Evolutionary conservation across 1,140 invertebrate species (phyloP).

Genomic region (Drosophila sulfurigaster): DNA sequence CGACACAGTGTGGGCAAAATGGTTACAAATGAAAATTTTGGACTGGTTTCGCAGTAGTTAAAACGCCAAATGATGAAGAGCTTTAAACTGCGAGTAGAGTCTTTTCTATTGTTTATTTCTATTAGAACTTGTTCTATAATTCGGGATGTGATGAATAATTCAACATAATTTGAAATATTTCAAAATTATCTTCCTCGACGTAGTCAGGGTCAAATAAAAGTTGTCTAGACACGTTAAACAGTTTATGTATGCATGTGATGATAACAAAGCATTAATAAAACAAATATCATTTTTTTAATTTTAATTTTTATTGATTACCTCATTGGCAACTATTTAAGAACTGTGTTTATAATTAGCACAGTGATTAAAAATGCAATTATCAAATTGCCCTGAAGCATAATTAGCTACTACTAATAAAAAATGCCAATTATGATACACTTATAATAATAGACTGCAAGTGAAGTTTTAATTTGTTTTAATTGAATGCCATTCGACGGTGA

Average conservation of each 20-base stretch:
- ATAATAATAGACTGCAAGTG: constrained; percentile 31
- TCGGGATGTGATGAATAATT: background rate
- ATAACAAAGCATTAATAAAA: constrained; percentile 7
- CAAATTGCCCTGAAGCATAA: constrained; percentile 18
- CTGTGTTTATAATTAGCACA: constrained; percentile 8
- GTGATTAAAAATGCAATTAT: constrained; percentile 19
- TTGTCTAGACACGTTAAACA: background rate
- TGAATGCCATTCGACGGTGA: constrained; percentile 63
- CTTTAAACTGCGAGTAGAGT: too few species aligned
- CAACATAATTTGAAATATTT: background rate
- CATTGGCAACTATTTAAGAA: constrained; percentile 11
- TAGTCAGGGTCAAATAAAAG: background rate
- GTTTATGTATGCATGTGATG: too few species aligned
- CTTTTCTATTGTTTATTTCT: too few species aligned
- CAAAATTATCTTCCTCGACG: too few species aligned
- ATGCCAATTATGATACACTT: constrained; percentile 60
- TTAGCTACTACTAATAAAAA: constrained; percentile 33
- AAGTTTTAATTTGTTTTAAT: constrained; percentile 68
- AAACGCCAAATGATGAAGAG: too few species aligned
- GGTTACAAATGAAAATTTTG: background rate
- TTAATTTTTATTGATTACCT: constrained; percentile 7
- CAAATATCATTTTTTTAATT: background rate
- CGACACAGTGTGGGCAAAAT: background rate
- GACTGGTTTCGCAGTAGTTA: too few species aligned
- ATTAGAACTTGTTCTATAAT: background rate